Evolutionary conservation across 2,888 invertebrate genomes (phyloP), one percentile per base, ranked within the genome.

Genomic region (Mesorhabditis belari): DNA sequence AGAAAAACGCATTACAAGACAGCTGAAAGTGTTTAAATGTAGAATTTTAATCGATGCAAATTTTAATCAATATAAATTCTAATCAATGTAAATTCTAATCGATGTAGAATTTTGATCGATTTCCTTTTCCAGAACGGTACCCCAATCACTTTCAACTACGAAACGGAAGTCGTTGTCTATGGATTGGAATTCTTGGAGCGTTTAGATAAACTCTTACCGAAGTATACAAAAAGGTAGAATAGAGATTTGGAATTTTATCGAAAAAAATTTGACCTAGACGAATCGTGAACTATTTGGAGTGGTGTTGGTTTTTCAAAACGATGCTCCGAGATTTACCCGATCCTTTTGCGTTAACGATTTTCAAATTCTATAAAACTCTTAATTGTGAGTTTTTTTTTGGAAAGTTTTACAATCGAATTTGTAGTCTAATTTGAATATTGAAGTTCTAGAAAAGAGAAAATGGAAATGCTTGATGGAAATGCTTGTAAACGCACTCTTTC

Each of bases 101-200:
- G n/a, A n/a, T n/a, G n/a, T n/a, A n/a, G n/a, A n/a, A n/a, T n/a
- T n/a, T n/a, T n/a, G n/a, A n/a, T n/a, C n/a, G n/a, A 49, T 27
- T 24, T 35, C 35, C 26, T 57, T 44, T 59, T 65, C 24, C 63
- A 69, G 65, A 61, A 71, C 54, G 71, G 69, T 6, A 58, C 66
- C n/a, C 62, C 25, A 24, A 80, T 80, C 56, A 60, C 55, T 0
- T 80, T 79, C 62, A 69, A 73, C 55, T 69, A 74, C 27, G 49
- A 61, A 23, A 75, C 77, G 0, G 76, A 79, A 61, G 75, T 83
- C 2, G 82, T 83, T 27, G 76, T 83, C 6, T 83, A 81, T 63
- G 82, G 82, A 17, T 69, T 77, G 25, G 80, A 82, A 17, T 83
- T 82, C 64, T 73, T 82, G 9, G 57, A 73, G 21, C 69, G 78